phyloP scores from a whole-genome alignment of 1,140 invertebrate species.

The Solenopsis invicta region DNA sequence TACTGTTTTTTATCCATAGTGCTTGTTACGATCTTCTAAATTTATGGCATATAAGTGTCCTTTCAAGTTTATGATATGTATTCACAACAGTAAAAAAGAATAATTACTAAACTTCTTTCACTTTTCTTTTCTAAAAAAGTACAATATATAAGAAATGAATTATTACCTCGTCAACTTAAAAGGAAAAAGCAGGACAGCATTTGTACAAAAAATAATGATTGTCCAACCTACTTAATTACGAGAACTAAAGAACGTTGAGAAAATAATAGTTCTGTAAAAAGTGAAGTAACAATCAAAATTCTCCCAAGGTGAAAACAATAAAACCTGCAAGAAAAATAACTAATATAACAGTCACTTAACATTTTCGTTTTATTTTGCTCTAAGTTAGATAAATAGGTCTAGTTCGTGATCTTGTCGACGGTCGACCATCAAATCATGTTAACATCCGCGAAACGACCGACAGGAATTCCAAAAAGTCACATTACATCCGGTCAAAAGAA shows the following conservation, averaged over 20 bases:
- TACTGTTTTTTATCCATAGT: not conserved
- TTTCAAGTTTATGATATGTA: not conserved
- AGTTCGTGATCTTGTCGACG: constrained; percentile 71
- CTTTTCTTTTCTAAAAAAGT: not conserved
- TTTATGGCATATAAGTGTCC: not conserved
- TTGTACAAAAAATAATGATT: not conserved
- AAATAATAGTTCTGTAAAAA: not conserved
- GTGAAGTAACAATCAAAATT: not conserved
- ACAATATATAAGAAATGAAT: not conserved
- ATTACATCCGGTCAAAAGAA: constrained; percentile 70
- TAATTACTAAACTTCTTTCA: not conserved
- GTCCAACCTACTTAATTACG: not conserved
- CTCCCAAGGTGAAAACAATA: not conserved
- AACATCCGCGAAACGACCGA: constrained; percentile 86
- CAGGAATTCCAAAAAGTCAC: constrained; percentile 85
- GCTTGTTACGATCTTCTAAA: not conserved
- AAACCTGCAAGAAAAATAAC: constrained; percentile 68
- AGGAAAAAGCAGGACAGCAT: not conserved
- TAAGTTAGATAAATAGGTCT: constrained; percentile 25
- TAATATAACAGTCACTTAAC: constrained; percentile 66
- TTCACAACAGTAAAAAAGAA: not conserved
- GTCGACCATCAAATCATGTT: constrained; percentile 82
- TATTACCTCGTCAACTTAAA: not conserved
- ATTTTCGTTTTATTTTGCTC: constrained; percentile 64
- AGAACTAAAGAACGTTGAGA: not conserved